Evolutionary conservation across 2,888 invertebrate genomes (phyloP).

Genomic region (Drosophila falleni): DNA sequence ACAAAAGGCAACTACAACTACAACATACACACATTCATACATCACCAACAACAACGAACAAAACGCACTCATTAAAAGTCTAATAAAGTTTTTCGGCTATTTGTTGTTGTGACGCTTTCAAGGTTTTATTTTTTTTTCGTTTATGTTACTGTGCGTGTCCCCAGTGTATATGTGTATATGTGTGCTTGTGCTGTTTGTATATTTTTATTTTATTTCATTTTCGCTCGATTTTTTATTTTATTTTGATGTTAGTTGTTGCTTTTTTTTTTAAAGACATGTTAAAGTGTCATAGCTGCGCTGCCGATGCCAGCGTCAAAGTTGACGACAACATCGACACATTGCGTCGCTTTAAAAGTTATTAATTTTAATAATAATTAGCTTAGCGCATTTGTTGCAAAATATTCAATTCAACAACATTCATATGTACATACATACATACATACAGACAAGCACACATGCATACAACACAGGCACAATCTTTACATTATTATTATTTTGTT

Average conservation of each 20-base stretch:
- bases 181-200: constrained; percentile 34
- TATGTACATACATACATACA: background rate
- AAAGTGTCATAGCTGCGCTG: constrained; percentile 31
- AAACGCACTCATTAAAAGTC: constrained; percentile 68
- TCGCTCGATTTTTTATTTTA: constrained; percentile 57
- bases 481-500: constrained; percentile 43
- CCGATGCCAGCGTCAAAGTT: constrained; percentile 17
- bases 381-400: constrained; percentile 52
- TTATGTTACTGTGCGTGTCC: constrained; percentile 42
- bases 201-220: constrained; percentile 60
- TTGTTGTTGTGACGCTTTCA: constrained; percentile 56
- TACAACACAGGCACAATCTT: constrained; percentile 3
- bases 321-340: constrained; percentile 24
- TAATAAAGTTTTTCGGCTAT: constrained; percentile 55
- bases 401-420: constrained; percentile 21
- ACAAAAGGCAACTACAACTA: constrained; percentile 15
- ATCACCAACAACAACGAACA: constrained; percentile 32
- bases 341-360: constrained; percentile 53
- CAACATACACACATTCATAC: background rate
- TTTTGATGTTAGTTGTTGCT: constrained; percentile 40
- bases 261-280: constrained; percentile 37
- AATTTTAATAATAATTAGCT: constrained; percentile 54
- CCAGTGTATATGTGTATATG: constrained; percentile 11
- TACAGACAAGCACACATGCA: background rate
- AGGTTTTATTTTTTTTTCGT: constrained; percentile 49